phyloP scores from a whole-genome alignment of 2,888 invertebrate species.

The Cynaeus angustus region DNA sequence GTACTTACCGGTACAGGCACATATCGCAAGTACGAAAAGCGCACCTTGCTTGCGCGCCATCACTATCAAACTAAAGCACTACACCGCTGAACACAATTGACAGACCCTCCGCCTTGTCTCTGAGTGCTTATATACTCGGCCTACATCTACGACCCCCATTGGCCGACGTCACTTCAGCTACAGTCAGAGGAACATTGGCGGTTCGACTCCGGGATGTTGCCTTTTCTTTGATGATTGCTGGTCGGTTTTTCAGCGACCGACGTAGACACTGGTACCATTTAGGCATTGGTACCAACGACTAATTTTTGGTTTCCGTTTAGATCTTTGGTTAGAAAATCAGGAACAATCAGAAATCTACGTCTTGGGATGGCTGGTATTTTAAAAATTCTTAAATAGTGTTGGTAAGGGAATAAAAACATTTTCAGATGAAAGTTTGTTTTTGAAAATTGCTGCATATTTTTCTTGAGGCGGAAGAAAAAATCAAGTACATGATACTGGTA shows the following conservation, averaged over 20 bases:
- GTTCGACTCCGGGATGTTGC: conserved; percentile 58
- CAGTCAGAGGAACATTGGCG: conserved; percentile 66
- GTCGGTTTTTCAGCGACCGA: conserved; percentile 7
- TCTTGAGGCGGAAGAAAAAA: too few relatives aligned
- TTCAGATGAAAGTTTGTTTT: too few relatives aligned
- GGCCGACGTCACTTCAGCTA: conserved; percentile 67
- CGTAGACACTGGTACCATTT: background rate
- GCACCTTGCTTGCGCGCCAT: conserved; percentile 69
- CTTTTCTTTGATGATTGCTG: conserved; percentile 56
- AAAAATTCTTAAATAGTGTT: too few relatives aligned
- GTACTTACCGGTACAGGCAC: conserved; percentile 68
- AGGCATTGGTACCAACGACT: background rate
- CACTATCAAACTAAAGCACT: conserved; percentile 67
- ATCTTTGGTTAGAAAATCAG: too few relatives aligned
- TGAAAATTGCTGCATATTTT: too few relatives aligned
- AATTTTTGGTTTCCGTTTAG: too few relatives aligned
- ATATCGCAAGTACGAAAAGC: conserved; percentile 66
- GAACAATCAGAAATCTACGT: too few relatives aligned
- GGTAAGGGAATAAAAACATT: too few relatives aligned
- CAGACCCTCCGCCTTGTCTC: conserved; percentile 68
- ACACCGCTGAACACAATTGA: conserved; percentile 69
- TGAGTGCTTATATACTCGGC: conserved; percentile 71
- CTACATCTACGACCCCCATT: conserved; percentile 70
- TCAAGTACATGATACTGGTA: too few relatives aligned
- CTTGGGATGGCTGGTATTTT: too few relatives aligned